Evolutionary conservation across 1,140 invertebrate species (phyloP).

Genomic region (Drosophila sucinea): DNA sequence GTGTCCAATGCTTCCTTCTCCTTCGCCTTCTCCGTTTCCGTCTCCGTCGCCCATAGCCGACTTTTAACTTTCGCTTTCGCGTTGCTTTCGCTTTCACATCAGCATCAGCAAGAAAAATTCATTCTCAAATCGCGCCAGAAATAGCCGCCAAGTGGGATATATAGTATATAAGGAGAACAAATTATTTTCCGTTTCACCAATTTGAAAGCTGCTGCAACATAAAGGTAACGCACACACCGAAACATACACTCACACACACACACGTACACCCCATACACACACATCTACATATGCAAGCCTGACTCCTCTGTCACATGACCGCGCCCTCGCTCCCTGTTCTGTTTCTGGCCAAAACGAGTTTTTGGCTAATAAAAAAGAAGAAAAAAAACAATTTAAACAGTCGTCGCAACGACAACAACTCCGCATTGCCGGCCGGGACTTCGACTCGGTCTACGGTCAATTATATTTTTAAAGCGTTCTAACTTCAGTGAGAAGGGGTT

Average conservation of each 20-base stretch:
- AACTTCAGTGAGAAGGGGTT: conserved; percentile 39
- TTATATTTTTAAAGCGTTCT: conserved; percentile 50
- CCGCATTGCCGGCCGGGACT: conserved; percentile 32
- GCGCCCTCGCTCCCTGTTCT: conserved; percentile 40
- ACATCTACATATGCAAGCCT: conserved; percentile 7
- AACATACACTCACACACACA: conserved; percentile 7
- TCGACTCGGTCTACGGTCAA: conserved; percentile 35
- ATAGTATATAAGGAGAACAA: conserved; percentile 8
- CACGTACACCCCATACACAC: conserved; percentile 1
- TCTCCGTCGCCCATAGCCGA: conserved; percentile 29
- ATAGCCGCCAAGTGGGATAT: conserved; percentile 20
- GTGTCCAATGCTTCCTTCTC: conserved; percentile 19
- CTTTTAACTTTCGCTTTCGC: conserved; percentile 62
- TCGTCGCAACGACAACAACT: conserved; percentile 39
- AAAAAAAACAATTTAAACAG: conserved; percentile 17
- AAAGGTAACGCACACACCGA: conserved; percentile 27
- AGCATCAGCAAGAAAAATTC: conserved; percentile 29
- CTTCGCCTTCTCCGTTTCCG: conserved; percentile 18
- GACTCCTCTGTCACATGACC: conserved; percentile 53
- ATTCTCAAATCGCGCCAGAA: conserved; percentile 24
- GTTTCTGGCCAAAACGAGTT: conserved; percentile 62
- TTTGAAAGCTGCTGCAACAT: conserved; percentile 27
- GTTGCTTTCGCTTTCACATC: conserved; percentile 51
- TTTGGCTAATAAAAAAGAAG: conserved; percentile 63
- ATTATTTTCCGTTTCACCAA: conserved; percentile 9